phyloP scores from a whole-genome alignment of 2,888 invertebrate genomes.

The Maniola hyperantus region DNA sequence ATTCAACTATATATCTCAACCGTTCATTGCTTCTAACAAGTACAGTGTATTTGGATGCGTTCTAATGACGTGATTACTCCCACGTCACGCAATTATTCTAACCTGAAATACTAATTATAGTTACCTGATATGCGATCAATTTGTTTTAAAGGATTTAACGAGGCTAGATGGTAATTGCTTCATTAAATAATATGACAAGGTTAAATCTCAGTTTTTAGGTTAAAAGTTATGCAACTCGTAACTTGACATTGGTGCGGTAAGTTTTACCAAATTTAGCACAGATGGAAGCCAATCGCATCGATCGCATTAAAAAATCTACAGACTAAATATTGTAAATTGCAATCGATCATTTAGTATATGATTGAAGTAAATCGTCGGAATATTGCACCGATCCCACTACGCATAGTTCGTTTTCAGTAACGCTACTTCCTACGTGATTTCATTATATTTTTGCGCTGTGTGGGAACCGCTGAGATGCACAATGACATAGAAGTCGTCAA shows the following conservation, averaged over 20 bases:
- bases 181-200: not conserved
- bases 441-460: constrained; percentile 53
- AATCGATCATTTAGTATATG: not conserved
- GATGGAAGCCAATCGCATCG: not conserved
- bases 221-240: not conserved
- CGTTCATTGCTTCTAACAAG: not conserved
- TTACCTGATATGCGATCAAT: not conserved
- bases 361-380: constrained; percentile 15
- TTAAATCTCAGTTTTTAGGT: too few relatives aligned
- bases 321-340: constrained; percentile 4
- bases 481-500: constrained; percentile 68
- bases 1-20: not conserved
- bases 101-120: constrained; percentile 4
- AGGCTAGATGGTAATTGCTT: not conserved
- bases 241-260: not conserved
- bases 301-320: not conserved
- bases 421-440: constrained; percentile 55
- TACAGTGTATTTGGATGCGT: not conserved
- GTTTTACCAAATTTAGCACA: not conserved
- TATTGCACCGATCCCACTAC: constrained; percentile 23
- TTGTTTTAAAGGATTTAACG: not conserved
- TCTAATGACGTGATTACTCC: too few relatives aligned
- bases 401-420: constrained; percentile 37
- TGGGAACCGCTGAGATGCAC: constrained; percentile 68
- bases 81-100: not conserved